Evolutionary conservation across 1,140 invertebrate species (phyloP).

Genomic region (Tetramorium alpestre): DNA sequence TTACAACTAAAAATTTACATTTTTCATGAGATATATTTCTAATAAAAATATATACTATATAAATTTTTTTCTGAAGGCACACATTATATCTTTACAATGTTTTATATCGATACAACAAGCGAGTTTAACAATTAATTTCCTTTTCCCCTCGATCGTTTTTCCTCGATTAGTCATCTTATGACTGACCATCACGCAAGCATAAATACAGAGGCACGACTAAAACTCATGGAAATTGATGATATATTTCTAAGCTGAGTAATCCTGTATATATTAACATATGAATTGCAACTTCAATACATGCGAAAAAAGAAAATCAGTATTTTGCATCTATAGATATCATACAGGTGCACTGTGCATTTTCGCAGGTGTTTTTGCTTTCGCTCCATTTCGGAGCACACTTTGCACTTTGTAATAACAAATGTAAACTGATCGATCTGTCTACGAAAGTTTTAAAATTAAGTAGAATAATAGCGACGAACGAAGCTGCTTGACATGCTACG

Average conservation of each 20-base stretch:
- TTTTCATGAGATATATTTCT: neutral
- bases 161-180: conserved; percentile 15
- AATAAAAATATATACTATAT: neutral
- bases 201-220: neutral
- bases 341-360: neutral
- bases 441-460: neutral
- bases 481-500: neutral
- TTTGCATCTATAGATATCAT: neutral
- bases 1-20: neutral
- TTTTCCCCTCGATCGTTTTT: neutral
- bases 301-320: neutral
- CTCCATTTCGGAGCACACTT: neutral
- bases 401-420: neutral
- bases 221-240: neutral
- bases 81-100: neutral
- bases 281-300: neutral
- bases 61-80: neutral
- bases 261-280: neutral
- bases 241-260: neutral
- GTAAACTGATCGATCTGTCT: neutral
- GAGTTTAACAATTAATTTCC: conserved; percentile 7
- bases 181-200: conserved; percentile 23
- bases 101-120: neutral
- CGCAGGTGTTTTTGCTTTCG: neutral
- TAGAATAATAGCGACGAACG: neutral